Evolutionary conservation across 2,797 vertebrate species (phyloP).

Genomic region (Vultur gryphus): DNA sequence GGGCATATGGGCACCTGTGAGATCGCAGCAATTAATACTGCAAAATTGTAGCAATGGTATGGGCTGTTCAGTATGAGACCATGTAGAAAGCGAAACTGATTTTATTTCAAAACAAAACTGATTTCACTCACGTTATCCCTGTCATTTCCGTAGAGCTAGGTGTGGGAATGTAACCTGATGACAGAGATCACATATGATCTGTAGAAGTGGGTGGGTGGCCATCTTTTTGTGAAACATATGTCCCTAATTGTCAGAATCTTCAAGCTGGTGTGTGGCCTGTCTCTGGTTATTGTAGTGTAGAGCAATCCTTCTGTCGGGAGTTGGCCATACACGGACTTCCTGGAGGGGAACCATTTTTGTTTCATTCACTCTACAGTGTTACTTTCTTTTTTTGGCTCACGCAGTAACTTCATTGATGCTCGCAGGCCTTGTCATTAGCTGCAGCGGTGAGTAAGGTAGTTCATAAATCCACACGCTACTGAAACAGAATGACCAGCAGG

Average conservation of each 20-base stretch:
- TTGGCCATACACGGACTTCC: neutral
- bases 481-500: neutral
- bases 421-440: neutral
- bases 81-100: neutral
- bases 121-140: neutral
- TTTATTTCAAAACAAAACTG: neutral
- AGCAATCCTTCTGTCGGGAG: neutral
- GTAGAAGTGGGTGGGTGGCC: neutral
- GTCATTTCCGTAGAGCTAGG: neutral
- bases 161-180: neutral
- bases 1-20: neutral
- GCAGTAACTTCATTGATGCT: neutral
- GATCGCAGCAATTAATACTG: neutral
- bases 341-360: neutral
- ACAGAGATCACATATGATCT: fast-evolving
- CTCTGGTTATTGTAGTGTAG: neutral
- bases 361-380: neutral
- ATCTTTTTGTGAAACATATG: neutral
- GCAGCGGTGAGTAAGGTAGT: neutral
- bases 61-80: neutral
- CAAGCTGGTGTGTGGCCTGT: neutral
- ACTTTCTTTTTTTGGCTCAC: neutral
- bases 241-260: neutral
- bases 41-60: neutral
- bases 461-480: neutral